phyloP scores from a whole-genome alignment of 2,113 vertebrate genomes.

The Rana temporaria region DNA sequence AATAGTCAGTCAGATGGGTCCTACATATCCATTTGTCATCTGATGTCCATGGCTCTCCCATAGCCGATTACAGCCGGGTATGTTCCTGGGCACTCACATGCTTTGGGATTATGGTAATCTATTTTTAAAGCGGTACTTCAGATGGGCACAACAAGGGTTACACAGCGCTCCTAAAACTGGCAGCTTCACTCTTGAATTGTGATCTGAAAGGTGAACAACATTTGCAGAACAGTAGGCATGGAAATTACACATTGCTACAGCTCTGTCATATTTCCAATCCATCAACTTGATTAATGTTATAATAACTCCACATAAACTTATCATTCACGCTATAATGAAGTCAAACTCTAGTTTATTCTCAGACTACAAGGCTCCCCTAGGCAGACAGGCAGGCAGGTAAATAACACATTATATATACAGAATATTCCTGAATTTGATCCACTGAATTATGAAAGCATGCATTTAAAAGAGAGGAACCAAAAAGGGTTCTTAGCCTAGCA shows the following conservation, averaged over 20 bases:
- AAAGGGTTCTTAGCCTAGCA: neutral
- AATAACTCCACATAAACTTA: conserved; percentile 83
- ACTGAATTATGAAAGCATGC: conserved; percentile 19
- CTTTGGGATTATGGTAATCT: neutral
- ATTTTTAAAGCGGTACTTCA: too few species aligned
- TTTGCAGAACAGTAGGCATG: conserved; percentile 82
- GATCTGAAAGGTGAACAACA: conserved; percentile 76
- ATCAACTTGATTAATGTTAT: conserved; percentile 85
- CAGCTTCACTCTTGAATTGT: conserved; percentile 71
- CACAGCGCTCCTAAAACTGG: conserved; percentile 64
- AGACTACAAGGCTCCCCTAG: conserved; percentile 73
- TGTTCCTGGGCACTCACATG: neutral
- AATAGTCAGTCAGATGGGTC: too few species aligned
- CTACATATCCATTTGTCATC: too few species aligned
- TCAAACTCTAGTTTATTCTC: conserved; percentile 81
- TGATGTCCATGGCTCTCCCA: too few species aligned
- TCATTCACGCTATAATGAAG: conserved; percentile 83
- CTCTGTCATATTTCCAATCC: conserved; percentile 83
- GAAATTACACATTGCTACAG: conserved; percentile 79
- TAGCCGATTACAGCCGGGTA: too few species aligned
- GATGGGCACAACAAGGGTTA: conserved; percentile 54
- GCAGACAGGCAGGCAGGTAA: conserved; percentile 65
- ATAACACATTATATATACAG: conserved; percentile 41
- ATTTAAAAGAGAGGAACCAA: neutral
- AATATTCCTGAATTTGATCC: neutral